Percentiles rank a stretch among this genome's conserved stretches.
Evolutionary conservation across 2,797 vertebrate genomes (phyloP).

Genomic region (Epinephelus malabaricus): DNA sequence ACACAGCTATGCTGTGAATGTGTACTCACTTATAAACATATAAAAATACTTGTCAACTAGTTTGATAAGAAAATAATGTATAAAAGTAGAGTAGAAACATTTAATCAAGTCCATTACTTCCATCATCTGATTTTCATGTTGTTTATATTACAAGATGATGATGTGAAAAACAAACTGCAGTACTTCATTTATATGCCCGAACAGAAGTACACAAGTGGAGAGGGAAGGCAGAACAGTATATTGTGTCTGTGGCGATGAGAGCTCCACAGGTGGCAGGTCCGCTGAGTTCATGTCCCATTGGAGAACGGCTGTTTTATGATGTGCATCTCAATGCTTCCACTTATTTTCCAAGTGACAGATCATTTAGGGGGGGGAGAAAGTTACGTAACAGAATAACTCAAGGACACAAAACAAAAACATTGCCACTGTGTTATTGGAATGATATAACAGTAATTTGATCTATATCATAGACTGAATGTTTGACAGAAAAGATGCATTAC

Average conservation of each 20-base stretch:
- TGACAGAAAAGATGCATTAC: slow-evolving; percentile 53
- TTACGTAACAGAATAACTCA: slow-evolving; percentile 41
- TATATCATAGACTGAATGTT: slow-evolving; percentile 45
- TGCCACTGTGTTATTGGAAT: slow-evolving; percentile 71
- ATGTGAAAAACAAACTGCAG: slow-evolving; percentile 83
- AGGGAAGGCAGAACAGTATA: slow-evolving; percentile 82
- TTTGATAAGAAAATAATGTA: slow-evolving; percentile 99
- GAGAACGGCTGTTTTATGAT: slow-evolving; percentile 62
- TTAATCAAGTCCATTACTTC: slow-evolving; percentile 95
- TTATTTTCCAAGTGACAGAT: slow-evolving; percentile 46
- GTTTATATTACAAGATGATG: slow-evolving; percentile 90
- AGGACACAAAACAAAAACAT: slow-evolving; percentile 57
- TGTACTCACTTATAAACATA: slow-evolving; percentile 97
- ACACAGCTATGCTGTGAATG: slow-evolving; percentile 91
- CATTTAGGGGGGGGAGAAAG: background rate
- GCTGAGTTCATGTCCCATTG: slow-evolving; percentile 64
- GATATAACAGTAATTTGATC: slow-evolving; percentile 57
- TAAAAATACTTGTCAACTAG: slow-evolving; percentile 98
- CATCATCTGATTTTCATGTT: slow-evolving; percentile 81
- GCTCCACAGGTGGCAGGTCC: slow-evolving; percentile 79
- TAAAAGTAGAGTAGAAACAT: slow-evolving; percentile 99
- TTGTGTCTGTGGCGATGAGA: slow-evolving; percentile 78
- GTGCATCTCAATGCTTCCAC: slow-evolving; percentile 48
- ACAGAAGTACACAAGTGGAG: slow-evolving; percentile 86
- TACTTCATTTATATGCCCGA: slow-evolving; percentile 88